Base-by-base conservation (phyloP, 2,113 vertebrate species). In the Stigmatopora argus region DNA sequence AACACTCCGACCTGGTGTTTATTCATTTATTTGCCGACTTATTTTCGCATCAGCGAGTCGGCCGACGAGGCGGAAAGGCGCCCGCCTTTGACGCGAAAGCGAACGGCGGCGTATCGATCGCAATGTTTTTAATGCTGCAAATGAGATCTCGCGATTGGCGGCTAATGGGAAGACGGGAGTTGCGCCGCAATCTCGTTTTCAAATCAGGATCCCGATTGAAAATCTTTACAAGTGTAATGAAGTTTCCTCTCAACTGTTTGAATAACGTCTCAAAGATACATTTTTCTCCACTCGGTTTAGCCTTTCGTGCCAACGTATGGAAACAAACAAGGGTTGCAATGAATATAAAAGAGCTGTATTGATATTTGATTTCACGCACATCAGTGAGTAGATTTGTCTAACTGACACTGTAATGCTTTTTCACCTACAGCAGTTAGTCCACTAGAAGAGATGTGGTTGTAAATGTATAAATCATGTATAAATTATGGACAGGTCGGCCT, bases 51-150 rank as follows among this genome's bases (percentile, higher is more conserved):
- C 72, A 83, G 74, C 79, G 77, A 65, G 72, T 87, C 83, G 86
- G 19, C 13, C 71, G 79, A 75, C 70, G 80, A 73, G 53, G 75
- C 83, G 77, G 69, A 79, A 79, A 78, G 19, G 70, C 78, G 81
- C 83, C 70, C 87, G 82, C 64, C 84, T 88, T 89, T 88, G 84
- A 87, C 87, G 83, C 48, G 86, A 85, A 82, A 85, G 81, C 88
- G 85, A 90, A 90, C 83, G 84, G 85, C 82, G 72, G 64, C 78
- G 84, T 89, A 91, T 91, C 89, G 90, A 92, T 91, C 88, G 82
- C 91, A 91, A 90, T 89, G 88, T 90, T 90, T 92, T 91, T 90
- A 91, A 91, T 90, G 89, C 89, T 90, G 87, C 85, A 90, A 89
- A 91, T 92, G 89, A 90, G 91, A 89, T 91, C 91, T 89, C 85